Conservation (phyloP, 1,140 invertebrate genomes). For the Pseudomyrmex cubaensis region DNA sequence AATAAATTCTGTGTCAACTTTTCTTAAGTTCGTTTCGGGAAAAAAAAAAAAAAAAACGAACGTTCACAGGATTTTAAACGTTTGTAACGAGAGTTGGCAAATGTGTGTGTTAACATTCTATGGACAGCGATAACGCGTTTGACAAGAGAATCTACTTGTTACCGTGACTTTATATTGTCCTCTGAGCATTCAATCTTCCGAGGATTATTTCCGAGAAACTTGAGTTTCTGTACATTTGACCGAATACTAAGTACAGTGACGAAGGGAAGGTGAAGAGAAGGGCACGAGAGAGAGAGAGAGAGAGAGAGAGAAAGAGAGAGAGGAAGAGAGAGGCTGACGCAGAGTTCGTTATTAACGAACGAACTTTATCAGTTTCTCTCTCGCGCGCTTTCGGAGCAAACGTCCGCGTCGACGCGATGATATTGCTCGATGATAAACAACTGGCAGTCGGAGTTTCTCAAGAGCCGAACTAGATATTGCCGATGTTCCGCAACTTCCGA, state of each 20-base stretch:
- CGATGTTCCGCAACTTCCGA: conserved; percentile 26
- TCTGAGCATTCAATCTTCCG: conserved; percentile 10
- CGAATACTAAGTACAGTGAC: conserved; percentile 30
- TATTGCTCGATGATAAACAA: conserved; percentile 72
- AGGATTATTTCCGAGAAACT: conserved; percentile 20
- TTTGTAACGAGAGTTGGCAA: too few species aligned
- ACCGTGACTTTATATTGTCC: conserved; percentile 15
- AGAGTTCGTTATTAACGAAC: conserved; percentile 68
- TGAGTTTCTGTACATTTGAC: conserved; percentile 25
- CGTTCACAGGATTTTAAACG: too few species aligned
- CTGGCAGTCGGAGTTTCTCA: conserved; percentile 39
- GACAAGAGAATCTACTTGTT: conserved; percentile 11
- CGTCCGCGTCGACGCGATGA: conserved; percentile 64
- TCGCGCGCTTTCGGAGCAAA: conserved; percentile 59
- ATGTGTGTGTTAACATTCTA: neutral
- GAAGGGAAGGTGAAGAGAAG: conserved; percentile 43
- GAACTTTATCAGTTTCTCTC: conserved; percentile 75
- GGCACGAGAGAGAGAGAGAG: neutral
- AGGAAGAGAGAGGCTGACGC: neutral
- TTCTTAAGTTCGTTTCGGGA: too few species aligned
- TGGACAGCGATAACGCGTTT: neutral
- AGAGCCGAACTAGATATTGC: conserved; percentile 43
- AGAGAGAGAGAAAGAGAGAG: neutral
- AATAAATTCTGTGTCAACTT: neutral
- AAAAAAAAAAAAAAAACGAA: too few species aligned